A percentile compares a stretch with the other conserved stretches of the same genome.
These are phyloP conservation scores for Anneissia japonica DNA, from an alignment of 35 echinoderm and acorn worm genomes.

Conservation along the genomic window DNA sequence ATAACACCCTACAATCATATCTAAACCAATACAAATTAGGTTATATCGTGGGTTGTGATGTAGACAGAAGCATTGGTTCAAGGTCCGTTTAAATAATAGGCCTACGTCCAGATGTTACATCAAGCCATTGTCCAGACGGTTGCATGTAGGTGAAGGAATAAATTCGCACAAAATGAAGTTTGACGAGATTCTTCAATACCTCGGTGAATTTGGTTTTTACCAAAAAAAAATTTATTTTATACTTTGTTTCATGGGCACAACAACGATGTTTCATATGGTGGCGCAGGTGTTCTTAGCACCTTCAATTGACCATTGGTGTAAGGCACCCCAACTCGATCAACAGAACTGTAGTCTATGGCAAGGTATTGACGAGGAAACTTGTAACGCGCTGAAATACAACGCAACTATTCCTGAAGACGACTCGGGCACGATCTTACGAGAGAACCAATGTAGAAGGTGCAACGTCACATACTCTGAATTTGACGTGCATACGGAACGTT, in stretches of 20 bases:
- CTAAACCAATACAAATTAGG: too few relatives aligned
- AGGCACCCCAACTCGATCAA: neutral
- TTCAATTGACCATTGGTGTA: conserved; percentile 38
- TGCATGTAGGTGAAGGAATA: too few relatives aligned
- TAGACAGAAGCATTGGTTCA: too few relatives aligned
- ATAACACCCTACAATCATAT: too few relatives aligned
- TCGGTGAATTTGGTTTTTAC: conserved; percentile 47
- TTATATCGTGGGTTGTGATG: too few relatives aligned
- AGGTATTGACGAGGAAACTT: neutral
- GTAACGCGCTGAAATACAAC: neutral
- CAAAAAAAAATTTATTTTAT: conserved; percentile 25
- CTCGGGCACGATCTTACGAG: neutral
- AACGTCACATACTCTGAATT: neutral
- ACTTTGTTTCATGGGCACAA: neutral
- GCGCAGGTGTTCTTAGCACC: conserved; percentile 32
- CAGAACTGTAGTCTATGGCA: neutral
- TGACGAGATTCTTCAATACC: conserved; percentile 30
- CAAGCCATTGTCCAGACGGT: too few relatives aligned
- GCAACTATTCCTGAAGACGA: neutral
- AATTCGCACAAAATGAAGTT: conserved; percentile 19
- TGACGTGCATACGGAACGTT: neutral
- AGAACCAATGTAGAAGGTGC: neutral
- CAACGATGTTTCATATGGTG: neutral
- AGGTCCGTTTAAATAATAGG: too few relatives aligned
- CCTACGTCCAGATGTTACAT: too few relatives aligned